Base-by-base conservation (phyloP, 2,888 invertebrate species). In the Aricia artaxerxes region DNA sequence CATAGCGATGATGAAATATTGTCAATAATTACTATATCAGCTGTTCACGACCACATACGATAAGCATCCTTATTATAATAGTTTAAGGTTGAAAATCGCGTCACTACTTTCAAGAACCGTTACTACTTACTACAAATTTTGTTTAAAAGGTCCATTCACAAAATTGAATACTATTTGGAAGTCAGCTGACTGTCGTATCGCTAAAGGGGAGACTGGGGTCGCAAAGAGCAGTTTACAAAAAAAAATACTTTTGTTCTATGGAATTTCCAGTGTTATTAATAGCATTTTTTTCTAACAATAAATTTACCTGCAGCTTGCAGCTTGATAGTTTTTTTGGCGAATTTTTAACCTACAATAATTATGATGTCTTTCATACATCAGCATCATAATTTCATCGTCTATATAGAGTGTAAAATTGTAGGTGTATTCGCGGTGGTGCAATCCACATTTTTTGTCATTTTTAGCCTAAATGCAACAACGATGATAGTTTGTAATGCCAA, bases 161-260 rank as follows among this genome's bases (percentile, higher is more conserved):
- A 83, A 83, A 83, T 83, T 80, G 78, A 64, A 13, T 61, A 60
- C 81, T 81, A 82, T 81, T 82, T 83, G 40, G 80, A 82, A 80
- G 80, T 84, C 83, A 84, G 84, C 84, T 84, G 84, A 83, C 79
- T 73, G 73, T 77, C 73, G 53, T 76, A 79, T 79, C 81, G 79
- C 78, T 79, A 79, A 72, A 75, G 79, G 82, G 82, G 80, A 77
- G 44, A 60, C 40, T 24, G 78, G 78, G 82, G 82, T 16, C 16
- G 1, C 38, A 16, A 35, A 4, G 49, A 75, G 31, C 44, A 49
- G 49, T 61, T n/a, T 24, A 24, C 24, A 24, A 24, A 61, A 2
- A 61, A n/a, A n/a, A 24, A 61, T 49, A 49, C 60, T 60, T 60
- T 60, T 60, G 16, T n/a, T n/a, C n/a, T 60, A n/a, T n/a, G 24